These are phyloP conservation scores for Strix uralensis DNA, from an alignment of 2,113 vertebrate species.

Conservation along the genomic window DNA sequence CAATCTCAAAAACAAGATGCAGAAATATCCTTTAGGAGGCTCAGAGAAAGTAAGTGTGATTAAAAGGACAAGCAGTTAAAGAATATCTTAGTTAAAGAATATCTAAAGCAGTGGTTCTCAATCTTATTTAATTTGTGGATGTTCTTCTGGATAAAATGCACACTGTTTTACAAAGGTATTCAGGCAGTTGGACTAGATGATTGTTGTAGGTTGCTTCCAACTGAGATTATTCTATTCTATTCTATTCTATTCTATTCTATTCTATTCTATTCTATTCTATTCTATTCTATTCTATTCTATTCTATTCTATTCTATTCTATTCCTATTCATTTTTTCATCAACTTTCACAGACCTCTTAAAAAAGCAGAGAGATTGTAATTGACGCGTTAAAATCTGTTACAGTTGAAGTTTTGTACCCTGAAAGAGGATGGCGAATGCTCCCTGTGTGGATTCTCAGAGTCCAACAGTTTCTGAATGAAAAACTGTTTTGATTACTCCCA, in stretches of 20 bases:
- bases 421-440: neutral
- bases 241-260: neutral
- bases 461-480: neutral
- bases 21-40: neutral
- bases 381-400: neutral
- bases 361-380: neutral
- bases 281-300: too few species aligned
- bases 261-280: neutral
- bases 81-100: neutral
- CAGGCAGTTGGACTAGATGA: neutral
- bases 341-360: neutral
- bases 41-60: neutral
- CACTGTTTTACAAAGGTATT: neutral
- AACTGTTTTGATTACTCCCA: neutral
- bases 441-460: neutral
- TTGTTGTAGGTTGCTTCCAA: neutral
- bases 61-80: neutral
- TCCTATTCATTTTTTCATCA: too few species aligned
- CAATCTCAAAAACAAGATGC: neutral
- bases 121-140: neutral
- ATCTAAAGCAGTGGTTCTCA: neutral
- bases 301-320: too few species aligned
- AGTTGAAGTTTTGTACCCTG: neutral
- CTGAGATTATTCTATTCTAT: neutral
- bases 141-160: neutral